Conservation (phyloP, 2,797 vertebrate genomes). For the Linurgus olivaceus region DNA sequence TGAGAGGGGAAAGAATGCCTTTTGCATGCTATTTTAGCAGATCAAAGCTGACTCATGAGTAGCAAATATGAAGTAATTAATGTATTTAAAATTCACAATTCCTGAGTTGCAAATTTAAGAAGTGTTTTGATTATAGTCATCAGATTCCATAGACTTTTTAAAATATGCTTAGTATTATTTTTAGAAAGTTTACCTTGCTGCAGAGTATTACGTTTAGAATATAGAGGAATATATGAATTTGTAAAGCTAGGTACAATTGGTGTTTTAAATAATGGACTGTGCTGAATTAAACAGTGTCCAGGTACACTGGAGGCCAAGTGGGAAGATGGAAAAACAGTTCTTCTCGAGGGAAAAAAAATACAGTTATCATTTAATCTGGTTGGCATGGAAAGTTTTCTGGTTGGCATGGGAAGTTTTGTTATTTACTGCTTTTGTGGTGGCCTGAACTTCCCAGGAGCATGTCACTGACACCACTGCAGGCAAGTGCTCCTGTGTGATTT, state of each 20-base stretch:
- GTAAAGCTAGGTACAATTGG: background rate
- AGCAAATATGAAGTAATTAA: conserved; percentile 6
- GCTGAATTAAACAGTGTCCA: background rate
- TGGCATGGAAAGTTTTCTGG: background rate
- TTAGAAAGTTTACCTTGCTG: background rate
- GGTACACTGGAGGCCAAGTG: background rate
- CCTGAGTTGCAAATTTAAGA: background rate
- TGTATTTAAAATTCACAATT: background rate
- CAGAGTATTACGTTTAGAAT: background rate
- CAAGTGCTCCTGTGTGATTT: background rate
- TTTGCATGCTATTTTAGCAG: background rate
- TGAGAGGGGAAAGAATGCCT: conserved; percentile 3
- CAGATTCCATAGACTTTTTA: background rate
- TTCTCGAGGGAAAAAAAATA: background rate
- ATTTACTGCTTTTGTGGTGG: background rate
- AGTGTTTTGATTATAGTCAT: background rate
- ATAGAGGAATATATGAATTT: background rate
- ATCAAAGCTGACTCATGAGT: conserved; percentile 19
- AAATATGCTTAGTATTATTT: background rate
- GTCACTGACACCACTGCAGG: background rate
- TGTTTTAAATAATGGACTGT: background rate
- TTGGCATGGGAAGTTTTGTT: background rate
- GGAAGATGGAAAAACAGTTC: background rate
- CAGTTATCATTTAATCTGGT: background rate
- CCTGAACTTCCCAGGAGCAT: background rate